Conservation (phyloP, 1,140 invertebrate genomes). For the Neotoxoptera formosana region DNA sequence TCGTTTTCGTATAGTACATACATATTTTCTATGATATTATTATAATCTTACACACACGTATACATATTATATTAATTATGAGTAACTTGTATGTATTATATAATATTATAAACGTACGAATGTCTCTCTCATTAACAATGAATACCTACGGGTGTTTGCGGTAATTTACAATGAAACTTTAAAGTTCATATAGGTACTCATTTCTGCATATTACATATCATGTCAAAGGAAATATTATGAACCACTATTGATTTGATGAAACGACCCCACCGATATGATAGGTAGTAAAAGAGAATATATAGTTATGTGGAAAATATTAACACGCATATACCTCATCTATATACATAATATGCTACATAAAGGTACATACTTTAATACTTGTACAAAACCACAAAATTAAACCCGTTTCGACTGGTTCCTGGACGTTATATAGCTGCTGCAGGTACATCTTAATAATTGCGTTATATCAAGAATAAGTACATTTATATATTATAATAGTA, state of each 20-base stretch:
- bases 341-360: not conserved
- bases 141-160: not conserved
- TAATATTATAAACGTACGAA: not conserved
- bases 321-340: too few species aligned
- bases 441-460: not conserved
- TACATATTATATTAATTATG: not conserved
- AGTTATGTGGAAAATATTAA: not conserved
- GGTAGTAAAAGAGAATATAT: not conserved
- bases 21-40: not conserved
- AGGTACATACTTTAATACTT: not conserved
- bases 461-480: not conserved
- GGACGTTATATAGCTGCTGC: not conserved
- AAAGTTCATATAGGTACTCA: not conserved
- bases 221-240: not conserved
- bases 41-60: not conserved
- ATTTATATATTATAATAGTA: not conserved
- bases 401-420: not conserved
- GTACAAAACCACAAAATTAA: not conserved
- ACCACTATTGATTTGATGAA: not conserved
- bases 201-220: too few species aligned
- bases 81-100: not conserved
- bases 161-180: not conserved
- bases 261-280: not conserved
- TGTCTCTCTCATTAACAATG: not conserved
- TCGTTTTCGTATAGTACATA: not conserved